Evolutionary conservation across 2,888 invertebrate genomes (phyloP).

Genomic region (Cephus sareptanus): DNA sequence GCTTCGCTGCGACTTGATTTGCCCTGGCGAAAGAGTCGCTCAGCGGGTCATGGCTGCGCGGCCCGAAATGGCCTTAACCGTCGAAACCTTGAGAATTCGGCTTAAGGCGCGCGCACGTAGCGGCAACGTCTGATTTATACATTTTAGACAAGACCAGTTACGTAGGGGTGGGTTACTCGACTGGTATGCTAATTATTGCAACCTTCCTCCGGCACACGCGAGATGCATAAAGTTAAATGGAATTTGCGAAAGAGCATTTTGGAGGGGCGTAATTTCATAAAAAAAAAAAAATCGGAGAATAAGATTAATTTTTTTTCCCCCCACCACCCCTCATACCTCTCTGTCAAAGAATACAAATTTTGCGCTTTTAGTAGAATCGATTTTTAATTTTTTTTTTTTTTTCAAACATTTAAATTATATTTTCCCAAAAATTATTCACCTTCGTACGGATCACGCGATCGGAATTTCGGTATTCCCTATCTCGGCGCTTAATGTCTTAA

Average conservation of each 20-base stretch:
- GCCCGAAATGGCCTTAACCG: not conserved
- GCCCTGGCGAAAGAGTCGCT: not conserved
- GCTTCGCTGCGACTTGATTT: not conserved
- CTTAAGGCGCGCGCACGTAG: not conserved
- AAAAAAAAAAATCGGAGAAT: too few species aligned
- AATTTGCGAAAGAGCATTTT: too few species aligned
- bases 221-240: too few species aligned
- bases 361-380: slow-evolving; percentile 13
- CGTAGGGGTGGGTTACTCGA: not conserved
- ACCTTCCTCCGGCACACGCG: not conserved
- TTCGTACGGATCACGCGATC: not conserved
- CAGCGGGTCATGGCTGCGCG: not conserved
- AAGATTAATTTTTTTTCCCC: too few species aligned
- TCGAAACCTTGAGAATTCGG: not conserved
- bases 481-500: not conserved
- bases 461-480: not conserved
- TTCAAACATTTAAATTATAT: too few species aligned
- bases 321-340: too few species aligned
- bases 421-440: not conserved
- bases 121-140: not conserved
- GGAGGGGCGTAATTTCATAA: too few species aligned
- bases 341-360: not conserved
- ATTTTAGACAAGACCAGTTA: not conserved
- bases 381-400: too few species aligned
- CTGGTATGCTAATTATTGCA: not conserved